Conservation (phyloP, 2,113 vertebrate genomes). For the Salminus brasiliensis region DNA sequence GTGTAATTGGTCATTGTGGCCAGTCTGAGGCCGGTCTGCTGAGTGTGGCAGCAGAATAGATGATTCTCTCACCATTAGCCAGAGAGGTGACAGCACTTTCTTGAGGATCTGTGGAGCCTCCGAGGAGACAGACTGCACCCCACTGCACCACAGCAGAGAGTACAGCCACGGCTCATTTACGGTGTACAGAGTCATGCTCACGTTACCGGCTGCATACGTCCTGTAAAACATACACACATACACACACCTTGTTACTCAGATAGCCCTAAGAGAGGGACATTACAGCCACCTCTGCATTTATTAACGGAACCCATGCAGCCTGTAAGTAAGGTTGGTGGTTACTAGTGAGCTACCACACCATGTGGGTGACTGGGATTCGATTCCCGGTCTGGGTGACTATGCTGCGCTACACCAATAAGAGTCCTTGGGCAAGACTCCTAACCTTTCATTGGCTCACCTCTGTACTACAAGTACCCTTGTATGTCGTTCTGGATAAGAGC, state of each 20-base stretch:
- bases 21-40: not conserved
- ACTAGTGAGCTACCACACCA: too few species aligned
- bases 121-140: conserved; percentile 86
- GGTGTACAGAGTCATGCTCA: conserved; percentile 87
- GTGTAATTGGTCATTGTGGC: too few species aligned
- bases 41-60: conserved; percentile 50
- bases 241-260: not conserved
- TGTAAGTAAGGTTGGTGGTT: too few species aligned
- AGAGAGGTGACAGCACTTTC: conserved; percentile 88
- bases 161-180: conserved; percentile 93
- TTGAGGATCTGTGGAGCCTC: conserved; percentile 85
- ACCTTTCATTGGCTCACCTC: too few species aligned
- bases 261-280: not conserved
- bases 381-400: too few species aligned
- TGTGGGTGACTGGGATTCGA: too few species aligned
- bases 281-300: too few species aligned
- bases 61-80: conserved; percentile 91
- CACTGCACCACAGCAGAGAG: conserved; percentile 93
- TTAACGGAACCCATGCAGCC: too few species aligned
- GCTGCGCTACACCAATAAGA: too few species aligned
- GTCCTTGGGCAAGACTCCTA: too few species aligned
- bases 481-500: too few species aligned
- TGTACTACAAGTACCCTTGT: too few species aligned
- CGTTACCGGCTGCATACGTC: conserved; percentile 75
- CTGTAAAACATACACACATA: conserved; percentile 67